A percentile compares a stretch with the other conserved stretches of the same genome.
These are phyloP conservation scores for Orthosia incerta DNA, from an alignment of 2,888 invertebrate genomes.

Conservation along the genomic window DNA sequence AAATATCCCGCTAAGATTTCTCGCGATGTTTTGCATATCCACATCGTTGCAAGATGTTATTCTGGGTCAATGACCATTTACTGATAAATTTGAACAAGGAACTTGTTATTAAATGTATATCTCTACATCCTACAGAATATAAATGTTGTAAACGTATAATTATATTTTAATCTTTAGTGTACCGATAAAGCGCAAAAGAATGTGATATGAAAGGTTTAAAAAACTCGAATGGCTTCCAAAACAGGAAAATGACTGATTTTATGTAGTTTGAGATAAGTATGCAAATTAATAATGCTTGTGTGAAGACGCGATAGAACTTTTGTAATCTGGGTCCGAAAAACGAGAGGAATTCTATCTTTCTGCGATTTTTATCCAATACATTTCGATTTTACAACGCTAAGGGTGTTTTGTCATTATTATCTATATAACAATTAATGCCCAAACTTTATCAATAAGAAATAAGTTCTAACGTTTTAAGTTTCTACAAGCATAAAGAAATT, in stretches of 20 bases:
- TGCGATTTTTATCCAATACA: conserved; percentile 17
- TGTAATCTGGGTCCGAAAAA: neutral
- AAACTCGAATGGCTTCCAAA: conserved; percentile 5
- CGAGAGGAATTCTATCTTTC: conserved; percentile 1
- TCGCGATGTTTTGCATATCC: conserved; percentile 6
- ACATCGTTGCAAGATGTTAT: conserved; percentile 1
- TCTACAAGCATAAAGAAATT: neutral
- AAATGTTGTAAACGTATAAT: conserved; percentile 8
- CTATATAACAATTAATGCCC: neutral
- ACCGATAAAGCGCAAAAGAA: conserved; percentile 10
- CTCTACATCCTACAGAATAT: neutral
- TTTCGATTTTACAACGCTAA: neutral
- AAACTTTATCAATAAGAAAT: conserved; percentile 5
- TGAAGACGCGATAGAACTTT: neutral
- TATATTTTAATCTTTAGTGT: conserved; percentile 8
- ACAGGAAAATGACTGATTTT: conserved; percentile 46
- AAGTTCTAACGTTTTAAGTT: neutral
- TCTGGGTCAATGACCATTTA: conserved; percentile 13
- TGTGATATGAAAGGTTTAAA: conserved; percentile 20
- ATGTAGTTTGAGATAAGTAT: conserved; percentile 10
- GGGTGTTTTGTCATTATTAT: neutral
- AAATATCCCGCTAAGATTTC: neutral
- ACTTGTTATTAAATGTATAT: conserved; percentile 21
- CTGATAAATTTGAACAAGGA: conserved; percentile 2
- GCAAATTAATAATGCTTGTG: neutral